phyloP scores from a whole-genome alignment of 2,888 invertebrate species.

The Agonum fuliginosum region DNA sequence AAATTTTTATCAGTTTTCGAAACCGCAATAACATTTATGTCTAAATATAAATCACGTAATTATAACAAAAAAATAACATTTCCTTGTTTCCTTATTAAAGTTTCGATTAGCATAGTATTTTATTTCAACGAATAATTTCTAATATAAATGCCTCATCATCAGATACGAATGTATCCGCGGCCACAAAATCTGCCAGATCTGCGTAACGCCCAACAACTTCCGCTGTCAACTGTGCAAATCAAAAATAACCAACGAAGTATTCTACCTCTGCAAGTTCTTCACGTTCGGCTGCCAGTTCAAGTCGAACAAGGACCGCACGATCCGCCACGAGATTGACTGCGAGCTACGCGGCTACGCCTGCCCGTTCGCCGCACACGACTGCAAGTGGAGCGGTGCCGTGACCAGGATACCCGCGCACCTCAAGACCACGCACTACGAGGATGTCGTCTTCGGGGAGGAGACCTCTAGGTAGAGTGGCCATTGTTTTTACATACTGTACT shows the following conservation, averaged over 20 bases:
- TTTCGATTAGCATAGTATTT: too few species aligned
- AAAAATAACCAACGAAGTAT: constrained; percentile 36
- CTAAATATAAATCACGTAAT: too few species aligned
- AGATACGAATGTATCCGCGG: constrained; percentile 33
- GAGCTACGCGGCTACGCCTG: constrained; percentile 10
- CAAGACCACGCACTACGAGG: constrained; percentile 5
- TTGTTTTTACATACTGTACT: too few species aligned
- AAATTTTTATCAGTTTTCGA: too few species aligned
- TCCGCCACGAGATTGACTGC: constrained; percentile 46
- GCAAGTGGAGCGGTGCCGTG: constrained; percentile 40
- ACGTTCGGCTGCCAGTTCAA: constrained; percentile 28
- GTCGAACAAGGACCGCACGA: constrained; percentile 1
- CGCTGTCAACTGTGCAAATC: constrained; percentile 39
- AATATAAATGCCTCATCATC: too few species aligned
- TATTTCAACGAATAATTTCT: too few species aligned
- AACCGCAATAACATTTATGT: too few species aligned
- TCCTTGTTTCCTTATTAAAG: too few species aligned
- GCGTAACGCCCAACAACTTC: neutral
- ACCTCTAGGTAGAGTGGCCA: too few species aligned
- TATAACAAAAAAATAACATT: too few species aligned
- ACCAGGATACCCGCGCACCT: constrained; percentile 13
- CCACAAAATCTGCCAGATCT: constrained; percentile 38
- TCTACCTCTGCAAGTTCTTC: constrained; percentile 37
- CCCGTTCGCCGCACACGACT: constrained; percentile 29
- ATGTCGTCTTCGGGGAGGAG: neutral